Conservation (phyloP, 2,888 invertebrate genomes). For the Watsonalla cultraria region DNA sequence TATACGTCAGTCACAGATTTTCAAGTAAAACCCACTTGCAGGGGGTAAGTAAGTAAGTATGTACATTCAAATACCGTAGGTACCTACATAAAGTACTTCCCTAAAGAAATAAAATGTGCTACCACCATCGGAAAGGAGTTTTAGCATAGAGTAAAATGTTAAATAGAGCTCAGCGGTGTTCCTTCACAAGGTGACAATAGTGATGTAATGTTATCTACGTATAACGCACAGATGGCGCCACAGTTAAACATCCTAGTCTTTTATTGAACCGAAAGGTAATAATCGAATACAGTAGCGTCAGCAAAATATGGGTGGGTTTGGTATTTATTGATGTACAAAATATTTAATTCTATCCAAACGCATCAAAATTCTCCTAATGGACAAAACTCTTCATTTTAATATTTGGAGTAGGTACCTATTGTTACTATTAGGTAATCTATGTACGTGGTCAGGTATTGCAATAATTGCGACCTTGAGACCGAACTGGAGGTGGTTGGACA, state of each 20-base stretch:
- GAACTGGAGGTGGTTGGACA: conserved; percentile 28
- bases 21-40: no score
- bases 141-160: no score
- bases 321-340: neutral
- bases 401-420: neutral
- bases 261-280: neutral
- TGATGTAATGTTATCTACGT: neutral
- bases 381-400: no score
- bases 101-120: no score
- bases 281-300: neutral
- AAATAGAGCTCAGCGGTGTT: no score
- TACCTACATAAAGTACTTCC: no score
- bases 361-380: no score
- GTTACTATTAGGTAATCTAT: neutral
- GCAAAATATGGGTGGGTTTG: neutral
- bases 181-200: neutral
- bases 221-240: conserved; percentile 32
- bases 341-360: no score
- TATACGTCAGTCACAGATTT: no score
- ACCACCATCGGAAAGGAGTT: no score
- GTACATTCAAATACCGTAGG: no score
- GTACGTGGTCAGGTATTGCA: neutral
- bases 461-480: conserved; percentile 20
- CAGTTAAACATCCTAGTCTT: conserved; percentile 1
- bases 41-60: no score